Evolutionary conservation across 2,888 invertebrate species (phyloP).

Genomic region (Aphidoletes aphidimyza): DNA sequence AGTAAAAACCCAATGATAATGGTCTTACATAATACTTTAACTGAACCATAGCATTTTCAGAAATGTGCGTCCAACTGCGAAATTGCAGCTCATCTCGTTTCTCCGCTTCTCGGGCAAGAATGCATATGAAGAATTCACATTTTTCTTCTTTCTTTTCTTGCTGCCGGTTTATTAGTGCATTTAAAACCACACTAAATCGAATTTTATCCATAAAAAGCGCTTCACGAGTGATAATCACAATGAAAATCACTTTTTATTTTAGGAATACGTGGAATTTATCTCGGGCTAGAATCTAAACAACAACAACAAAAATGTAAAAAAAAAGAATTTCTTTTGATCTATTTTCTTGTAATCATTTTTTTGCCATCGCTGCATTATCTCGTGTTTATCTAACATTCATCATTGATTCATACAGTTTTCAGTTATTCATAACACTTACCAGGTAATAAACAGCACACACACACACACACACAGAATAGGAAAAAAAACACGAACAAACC

Average conservation of each 20-base stretch:
- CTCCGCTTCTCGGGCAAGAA: background rate
- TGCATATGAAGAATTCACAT: background rate
- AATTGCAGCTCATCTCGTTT: background rate
- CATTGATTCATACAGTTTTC: background rate
- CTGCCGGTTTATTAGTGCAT: constrained; percentile 16
- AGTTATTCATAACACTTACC: constrained; percentile 42
- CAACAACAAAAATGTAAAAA: background rate
- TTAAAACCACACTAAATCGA: background rate
- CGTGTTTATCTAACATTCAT: background rate
- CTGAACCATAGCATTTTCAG: constrained; percentile 13
- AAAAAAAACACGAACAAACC: background rate
- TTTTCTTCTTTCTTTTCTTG: background rate
- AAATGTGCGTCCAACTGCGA: constrained; percentile 13
- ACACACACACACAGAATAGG: too few relatives aligned
- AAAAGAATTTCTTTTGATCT: background rate
- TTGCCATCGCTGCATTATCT: background rate
- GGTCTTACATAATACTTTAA: constrained; percentile 11
- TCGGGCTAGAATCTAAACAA: background rate
- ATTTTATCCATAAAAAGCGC: background rate
- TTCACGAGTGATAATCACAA: constrained; percentile 1
- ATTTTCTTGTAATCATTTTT: background rate
- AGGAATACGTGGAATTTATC: background rate
- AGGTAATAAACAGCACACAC: background rate
- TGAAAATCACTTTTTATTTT: constrained; percentile 26
- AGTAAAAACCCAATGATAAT: background rate